phyloP scores from a whole-genome alignment of 2,113 vertebrate species.

The Ophiodon elongatus region DNA sequence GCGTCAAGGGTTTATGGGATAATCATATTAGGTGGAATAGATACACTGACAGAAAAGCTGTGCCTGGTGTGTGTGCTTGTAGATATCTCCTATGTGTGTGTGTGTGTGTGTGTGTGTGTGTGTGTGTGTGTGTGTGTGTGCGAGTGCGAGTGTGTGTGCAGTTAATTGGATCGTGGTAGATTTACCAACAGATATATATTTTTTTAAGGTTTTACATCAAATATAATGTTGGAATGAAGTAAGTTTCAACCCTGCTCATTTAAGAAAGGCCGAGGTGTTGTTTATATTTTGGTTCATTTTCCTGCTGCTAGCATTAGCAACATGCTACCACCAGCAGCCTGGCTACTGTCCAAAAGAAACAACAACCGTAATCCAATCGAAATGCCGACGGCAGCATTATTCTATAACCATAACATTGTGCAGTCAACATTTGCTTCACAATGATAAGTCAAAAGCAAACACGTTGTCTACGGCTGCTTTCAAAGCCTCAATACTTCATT shows the following conservation, averaged over 20 bases:
- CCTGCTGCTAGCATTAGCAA: not conserved
- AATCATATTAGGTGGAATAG: not conserved
- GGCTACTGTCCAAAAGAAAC: not conserved
- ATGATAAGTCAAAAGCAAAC: not conserved
- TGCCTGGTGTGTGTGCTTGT: not conserved
- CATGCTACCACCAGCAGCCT: not conserved
- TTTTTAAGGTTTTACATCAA: no score
- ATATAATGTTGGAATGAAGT: not conserved
- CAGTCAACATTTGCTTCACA: not conserved
- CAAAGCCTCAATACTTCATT: not conserved
- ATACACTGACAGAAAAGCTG: not conserved
- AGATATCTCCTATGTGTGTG: not conserved
- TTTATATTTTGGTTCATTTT: not conserved
- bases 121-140: no score
- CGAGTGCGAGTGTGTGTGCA: no score
- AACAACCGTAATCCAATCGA: not conserved
- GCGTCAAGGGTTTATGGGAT: conserved; percentile 3
- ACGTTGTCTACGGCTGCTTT: not conserved
- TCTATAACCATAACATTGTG: not conserved
- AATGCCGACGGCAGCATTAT: not conserved
- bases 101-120: no score
- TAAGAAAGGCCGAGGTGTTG: not conserved
- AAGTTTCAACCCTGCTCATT: not conserved
- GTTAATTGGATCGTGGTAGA: no score
- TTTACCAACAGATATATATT: no score